Evolutionary conservation across 1,140 invertebrate species (phyloP), one percentile per base, ranked within the genome.

Genomic region (Papilio machaon): DNA sequence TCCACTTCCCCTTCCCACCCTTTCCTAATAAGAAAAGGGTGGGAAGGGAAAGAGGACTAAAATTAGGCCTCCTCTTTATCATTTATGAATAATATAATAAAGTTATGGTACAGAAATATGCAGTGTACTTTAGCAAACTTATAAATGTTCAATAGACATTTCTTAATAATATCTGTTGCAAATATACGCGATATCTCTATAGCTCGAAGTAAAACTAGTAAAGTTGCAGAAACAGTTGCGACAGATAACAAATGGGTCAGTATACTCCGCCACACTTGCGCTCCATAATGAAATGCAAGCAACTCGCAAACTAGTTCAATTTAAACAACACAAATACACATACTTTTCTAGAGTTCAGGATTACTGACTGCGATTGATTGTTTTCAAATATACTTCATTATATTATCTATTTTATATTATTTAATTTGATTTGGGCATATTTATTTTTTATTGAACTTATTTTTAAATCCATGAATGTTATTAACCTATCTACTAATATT

Each of bases 221-320:
- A 76, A 76, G 74, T 76, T 52, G 47, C n/a, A 76, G 47, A 17
- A 76, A 76, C 46, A 52, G 47, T 75, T 76, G 46, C 23, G 74
- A 76, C 74, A 76, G 74, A 49, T 76, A 76, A 76, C 74, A 76
- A 76, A 76, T 76, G 74, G 47, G 74, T 76, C 74, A 76, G 74
- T 76, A 76, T 35, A 35, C 19, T 64, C 64, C 30, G 74, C 43
- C 74, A 76, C 47, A 76, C 74, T 76, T n/a, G 43, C 46, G 43
- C 46, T 23, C 74, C 46, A 49, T 76, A 76, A 49, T 76, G 74
- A 52, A 76, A 52, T 76, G 74, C 46, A 76, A 76, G 47, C 74
- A 70, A 70, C 64, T 70, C 64, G 30, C 64, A 70, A 70, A 70
- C 64, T 70, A 70, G 64, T 70, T 70, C 64, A 70, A 70, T 70